A percentile compares a stretch with the other conserved stretches of the same genome.
phyloP scores from a whole-genome alignment of 1,140 invertebrate genomes.

The Habropoda laboriosa region DNA sequence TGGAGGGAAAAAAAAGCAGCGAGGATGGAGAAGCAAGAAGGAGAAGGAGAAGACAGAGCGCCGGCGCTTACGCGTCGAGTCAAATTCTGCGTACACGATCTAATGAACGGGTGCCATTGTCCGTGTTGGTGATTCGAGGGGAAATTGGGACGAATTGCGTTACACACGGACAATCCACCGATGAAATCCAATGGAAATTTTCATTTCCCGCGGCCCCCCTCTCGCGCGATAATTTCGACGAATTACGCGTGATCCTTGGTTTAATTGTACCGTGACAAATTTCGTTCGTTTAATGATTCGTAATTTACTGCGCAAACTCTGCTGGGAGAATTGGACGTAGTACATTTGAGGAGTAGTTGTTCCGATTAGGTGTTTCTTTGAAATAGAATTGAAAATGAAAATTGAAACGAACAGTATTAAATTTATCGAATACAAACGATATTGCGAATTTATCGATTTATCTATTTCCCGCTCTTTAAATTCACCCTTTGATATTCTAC shows the following conservation, averaged over 20 bases:
- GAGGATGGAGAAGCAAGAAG: not conserved
- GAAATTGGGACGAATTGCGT: conserved; percentile 13
- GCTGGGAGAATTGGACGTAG: too few species aligned
- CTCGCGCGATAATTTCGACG: not conserved
- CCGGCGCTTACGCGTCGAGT: conserved; percentile 39
- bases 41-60: not conserved
- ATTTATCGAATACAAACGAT: too few species aligned
- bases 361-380: too few species aligned
- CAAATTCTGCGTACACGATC: conserved; percentile 21
- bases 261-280: not conserved
- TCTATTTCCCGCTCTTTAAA: too few species aligned
- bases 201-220: not conserved
- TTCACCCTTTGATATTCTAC: too few species aligned
- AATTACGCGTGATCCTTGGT: not conserved
- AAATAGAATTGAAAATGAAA: too few species aligned
- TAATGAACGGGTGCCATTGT: conserved; percentile 21
- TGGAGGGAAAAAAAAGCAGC: conserved; percentile 4
- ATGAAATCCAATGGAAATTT: not conserved
- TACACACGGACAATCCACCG: not conserved
- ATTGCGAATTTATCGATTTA: too few species aligned
- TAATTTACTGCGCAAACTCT: not conserved
- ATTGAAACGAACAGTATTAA: too few species aligned
- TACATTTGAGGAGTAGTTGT: too few species aligned
- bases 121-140: not conserved
- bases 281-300: not conserved